Conservation (phyloP, 2,797 vertebrate genomes). For the Eutrigla gurnardus region DNA sequence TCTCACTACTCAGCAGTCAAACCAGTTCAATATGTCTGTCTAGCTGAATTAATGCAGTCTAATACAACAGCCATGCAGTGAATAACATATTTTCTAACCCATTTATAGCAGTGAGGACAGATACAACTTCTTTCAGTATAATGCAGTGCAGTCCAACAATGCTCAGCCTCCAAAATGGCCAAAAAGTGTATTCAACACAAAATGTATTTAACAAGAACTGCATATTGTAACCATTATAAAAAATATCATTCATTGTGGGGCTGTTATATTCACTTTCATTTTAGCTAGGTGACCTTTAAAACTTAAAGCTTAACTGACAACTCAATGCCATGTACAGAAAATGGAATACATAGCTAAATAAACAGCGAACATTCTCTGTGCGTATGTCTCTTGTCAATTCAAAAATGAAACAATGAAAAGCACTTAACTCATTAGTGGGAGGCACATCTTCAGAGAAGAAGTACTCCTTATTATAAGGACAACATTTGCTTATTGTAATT, state of each 20-base stretch:
- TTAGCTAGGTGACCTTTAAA: background rate
- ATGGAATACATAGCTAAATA: no score
- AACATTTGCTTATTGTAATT: background rate
- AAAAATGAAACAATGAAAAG: background rate
- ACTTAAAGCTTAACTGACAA: no score
- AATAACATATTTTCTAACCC: no score
- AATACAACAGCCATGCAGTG: conserved; percentile 5
- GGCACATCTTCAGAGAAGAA: background rate
- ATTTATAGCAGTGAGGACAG: background rate
- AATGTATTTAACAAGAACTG: background rate
- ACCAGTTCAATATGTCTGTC: background rate
- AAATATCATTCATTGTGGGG: background rate
- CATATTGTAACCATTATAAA: background rate
- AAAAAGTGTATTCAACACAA: background rate
- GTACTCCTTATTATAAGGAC: background rate
- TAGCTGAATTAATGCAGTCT: background rate
- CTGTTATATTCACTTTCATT: background rate
- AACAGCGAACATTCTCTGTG: background rate
- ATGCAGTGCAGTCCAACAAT: background rate
- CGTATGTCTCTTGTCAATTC: background rate
- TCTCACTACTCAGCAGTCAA: conserved; percentile 36
- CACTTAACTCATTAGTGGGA: background rate
- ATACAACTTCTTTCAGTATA: background rate
- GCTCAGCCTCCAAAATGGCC: background rate
- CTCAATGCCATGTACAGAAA: background rate